Evolutionary conservation across 1,140 invertebrate genomes (phyloP).

Genomic region (Camponotus vicinus): DNA sequence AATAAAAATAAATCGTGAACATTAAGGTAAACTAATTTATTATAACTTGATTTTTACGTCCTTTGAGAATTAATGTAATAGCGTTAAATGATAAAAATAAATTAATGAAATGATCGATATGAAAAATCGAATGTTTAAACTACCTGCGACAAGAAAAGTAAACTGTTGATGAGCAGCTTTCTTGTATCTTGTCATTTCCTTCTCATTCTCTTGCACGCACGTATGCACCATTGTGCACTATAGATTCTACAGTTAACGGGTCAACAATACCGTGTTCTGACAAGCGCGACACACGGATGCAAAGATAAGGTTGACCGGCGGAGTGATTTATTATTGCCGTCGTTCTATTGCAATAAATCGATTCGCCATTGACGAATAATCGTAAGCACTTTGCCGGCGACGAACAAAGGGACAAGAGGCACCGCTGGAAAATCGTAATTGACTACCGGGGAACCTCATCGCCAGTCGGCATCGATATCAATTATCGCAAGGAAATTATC

Average conservation of each 20-base stretch:
- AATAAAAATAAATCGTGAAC: constrained; percentile 41
- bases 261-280: constrained; percentile 58
- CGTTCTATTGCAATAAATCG: constrained; percentile 56
- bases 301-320: constrained; percentile 54
- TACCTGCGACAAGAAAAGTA: neutral
- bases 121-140: constrained; percentile 10
- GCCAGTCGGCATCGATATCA: constrained; percentile 30
- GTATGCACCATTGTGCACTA: constrained; percentile 31
- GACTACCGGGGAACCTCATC: constrained; percentile 34
- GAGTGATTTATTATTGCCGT: constrained; percentile 56
- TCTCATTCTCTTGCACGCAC: neutral
- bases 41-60: constrained; percentile 31
- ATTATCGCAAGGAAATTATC: constrained; percentile 58
- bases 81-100: neutral
- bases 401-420: constrained; percentile 43
- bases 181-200: neutral
- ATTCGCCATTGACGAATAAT: constrained; percentile 59
- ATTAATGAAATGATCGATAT: neutral
- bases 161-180: neutral
- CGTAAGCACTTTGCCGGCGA: constrained; percentile 40
- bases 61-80: constrained; percentile 15
- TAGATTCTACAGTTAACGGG: constrained; percentile 59
- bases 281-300: constrained; percentile 55
- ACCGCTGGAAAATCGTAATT: constrained; percentile 49
- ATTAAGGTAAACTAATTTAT: constrained; percentile 17